phyloP scores from a whole-genome alignment of 2,888 invertebrate species.

The Frankliniella fusca region DNA sequence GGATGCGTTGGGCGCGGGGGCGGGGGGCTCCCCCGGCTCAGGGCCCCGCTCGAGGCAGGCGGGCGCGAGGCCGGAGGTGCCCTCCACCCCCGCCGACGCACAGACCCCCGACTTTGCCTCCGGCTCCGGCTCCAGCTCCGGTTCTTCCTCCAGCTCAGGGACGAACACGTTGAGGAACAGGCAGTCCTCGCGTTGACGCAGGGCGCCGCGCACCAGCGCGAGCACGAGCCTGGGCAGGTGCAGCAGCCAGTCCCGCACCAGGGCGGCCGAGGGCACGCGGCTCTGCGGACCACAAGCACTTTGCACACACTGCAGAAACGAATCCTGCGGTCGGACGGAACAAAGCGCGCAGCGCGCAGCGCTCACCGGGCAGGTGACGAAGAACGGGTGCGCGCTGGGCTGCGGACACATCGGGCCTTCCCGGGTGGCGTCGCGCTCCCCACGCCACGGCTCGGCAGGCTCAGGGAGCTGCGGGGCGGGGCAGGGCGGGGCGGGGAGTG shows the following conservation, averaged over 20 bases:
- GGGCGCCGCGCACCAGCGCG: conserved; percentile 51
- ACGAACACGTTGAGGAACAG: conserved; percentile 54
- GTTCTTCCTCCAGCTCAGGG: too few species aligned
- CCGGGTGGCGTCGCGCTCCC: neutral
- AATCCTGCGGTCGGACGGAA: neutral
- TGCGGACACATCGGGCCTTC: neutral
- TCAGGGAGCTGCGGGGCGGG: neutral
- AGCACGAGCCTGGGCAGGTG: conserved; percentile 52
- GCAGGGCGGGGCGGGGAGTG: too few species aligned
- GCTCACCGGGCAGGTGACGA: neutral
- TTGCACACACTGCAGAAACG: neutral
- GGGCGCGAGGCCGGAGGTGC: too few species aligned
- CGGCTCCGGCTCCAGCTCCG: too few species aligned
- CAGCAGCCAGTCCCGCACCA: conserved; percentile 51
- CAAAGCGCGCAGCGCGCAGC: too few species aligned
- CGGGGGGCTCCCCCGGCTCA: too few species aligned
- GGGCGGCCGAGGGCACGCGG: conserved; percentile 51
- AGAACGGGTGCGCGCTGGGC: neutral
- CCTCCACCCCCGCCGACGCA: too few species aligned
- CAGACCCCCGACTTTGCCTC: too few species aligned
- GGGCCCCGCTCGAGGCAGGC: neutral
- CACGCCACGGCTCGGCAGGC: neutral
- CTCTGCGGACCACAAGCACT: conserved; percentile 42
- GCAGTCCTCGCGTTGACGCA: conserved; percentile 53
- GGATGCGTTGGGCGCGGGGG: conserved; percentile 47